These are phyloP conservation scores for Hesperophylax magnus DNA, from an alignment of 1,140 invertebrate species.

Conservation along the genomic window DNA sequence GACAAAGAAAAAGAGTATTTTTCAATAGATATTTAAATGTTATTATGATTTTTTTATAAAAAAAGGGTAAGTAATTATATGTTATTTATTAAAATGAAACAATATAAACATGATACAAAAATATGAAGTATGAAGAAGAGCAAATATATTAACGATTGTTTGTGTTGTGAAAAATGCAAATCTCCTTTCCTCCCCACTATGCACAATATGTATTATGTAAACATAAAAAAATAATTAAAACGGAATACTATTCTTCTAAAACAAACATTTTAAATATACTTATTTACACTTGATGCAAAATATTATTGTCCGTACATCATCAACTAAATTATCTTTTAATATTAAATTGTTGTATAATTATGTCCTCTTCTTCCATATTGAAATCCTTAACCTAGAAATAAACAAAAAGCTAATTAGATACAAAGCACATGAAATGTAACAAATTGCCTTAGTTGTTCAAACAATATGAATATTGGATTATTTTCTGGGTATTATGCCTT, in stretches of 20 bases:
- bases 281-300: slow-evolving; percentile 18
- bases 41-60: too few species aligned
- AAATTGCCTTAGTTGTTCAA: too few species aligned
- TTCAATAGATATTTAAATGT: too few species aligned
- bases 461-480: too few species aligned
- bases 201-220: neutral
- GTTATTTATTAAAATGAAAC: too few species aligned
- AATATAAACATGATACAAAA: neutral
- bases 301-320: neutral
- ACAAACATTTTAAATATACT: slow-evolving; percentile 58
- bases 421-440: too few species aligned
- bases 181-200: neutral
- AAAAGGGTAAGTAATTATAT: too few species aligned
- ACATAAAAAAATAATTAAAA: neutral
- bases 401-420: too few species aligned
- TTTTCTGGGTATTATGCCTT: too few species aligned
- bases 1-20: too few species aligned
- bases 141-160: too few species aligned
- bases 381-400: too few species aligned
- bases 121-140: neutral
- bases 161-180: neutral
- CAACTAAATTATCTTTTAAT: neutral
- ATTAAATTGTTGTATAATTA: neutral
- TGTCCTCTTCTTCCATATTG: neutral
- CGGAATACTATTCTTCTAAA: slow-evolving; percentile 47